A percentile compares a stretch with the other conserved stretches of the same genome.
Conservation (phyloP, 2,797 vertebrate genomes). For the Fundulus diaphanus region DNA sequence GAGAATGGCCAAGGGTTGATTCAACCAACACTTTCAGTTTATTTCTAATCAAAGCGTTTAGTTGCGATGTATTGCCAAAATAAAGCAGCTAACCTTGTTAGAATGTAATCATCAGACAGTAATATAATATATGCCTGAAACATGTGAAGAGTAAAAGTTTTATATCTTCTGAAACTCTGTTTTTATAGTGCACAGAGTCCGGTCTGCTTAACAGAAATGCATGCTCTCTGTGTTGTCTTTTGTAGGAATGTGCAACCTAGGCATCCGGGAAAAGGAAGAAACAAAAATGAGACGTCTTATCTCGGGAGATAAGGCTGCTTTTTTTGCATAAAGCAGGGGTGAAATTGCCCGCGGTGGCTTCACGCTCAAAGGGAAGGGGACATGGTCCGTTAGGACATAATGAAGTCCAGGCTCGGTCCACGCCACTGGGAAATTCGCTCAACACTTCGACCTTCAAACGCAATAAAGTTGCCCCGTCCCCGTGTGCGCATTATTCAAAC, state of each 20-base stretch:
- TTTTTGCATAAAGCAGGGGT: not conserved
- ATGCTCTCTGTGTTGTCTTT: not conserved
- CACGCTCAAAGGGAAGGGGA: not conserved
- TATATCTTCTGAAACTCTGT: not conserved
- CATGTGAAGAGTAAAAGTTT: not conserved
- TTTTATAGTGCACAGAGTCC: not conserved
- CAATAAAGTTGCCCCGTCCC: not conserved
- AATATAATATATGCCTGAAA: not conserved
- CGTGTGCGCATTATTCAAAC: not conserved
- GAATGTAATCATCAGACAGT: not conserved
- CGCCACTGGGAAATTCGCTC: not conserved
- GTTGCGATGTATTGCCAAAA: not conserved
- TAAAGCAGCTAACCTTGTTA: not conserved
- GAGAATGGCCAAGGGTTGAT: not conserved
- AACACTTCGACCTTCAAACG: not conserved
- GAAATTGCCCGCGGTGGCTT: not conserved
- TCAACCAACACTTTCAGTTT: not conserved
- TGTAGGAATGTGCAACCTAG: not conserved
- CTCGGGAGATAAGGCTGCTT: constrained; percentile 3
- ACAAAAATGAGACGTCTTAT: constrained; percentile 7
- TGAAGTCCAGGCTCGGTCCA: constrained; percentile 23
- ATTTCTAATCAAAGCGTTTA: not conserved
- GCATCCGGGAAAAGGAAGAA: not conserved
- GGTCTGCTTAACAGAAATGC: not conserved
- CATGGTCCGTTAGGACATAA: not conserved